phyloP scores from a whole-genome alignment of 1,140 invertebrate species.

The Leucophenga varia region DNA sequence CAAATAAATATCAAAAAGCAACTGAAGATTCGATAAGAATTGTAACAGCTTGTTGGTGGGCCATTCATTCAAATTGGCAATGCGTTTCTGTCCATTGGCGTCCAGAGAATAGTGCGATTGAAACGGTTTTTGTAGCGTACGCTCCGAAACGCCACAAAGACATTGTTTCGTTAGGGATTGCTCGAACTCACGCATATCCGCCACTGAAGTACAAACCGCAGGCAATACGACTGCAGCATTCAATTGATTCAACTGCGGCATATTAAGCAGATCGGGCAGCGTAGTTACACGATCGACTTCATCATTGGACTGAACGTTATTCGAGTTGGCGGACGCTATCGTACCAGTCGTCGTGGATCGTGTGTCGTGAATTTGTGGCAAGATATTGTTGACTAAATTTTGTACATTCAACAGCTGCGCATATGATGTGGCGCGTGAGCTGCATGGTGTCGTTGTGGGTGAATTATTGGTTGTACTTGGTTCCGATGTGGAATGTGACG shows the following conservation, averaged over 20 bases:
- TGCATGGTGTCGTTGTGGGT: constrained; percentile 9
- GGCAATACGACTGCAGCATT: constrained; percentile 10
- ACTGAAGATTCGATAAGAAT: constrained; percentile 75
- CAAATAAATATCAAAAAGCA: constrained; percentile 77
- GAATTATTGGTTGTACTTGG: constrained; percentile 15
- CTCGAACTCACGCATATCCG: constrained; percentile 55
- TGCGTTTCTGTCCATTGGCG: constrained; percentile 55
- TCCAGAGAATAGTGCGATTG: constrained; percentile 61
- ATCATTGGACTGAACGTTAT: no score
- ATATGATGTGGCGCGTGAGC: constrained; percentile 10
- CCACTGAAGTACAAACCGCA: constrained; percentile 15
- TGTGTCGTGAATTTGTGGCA: background rate
- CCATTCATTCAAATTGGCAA: constrained; percentile 65
- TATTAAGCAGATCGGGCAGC: background rate
- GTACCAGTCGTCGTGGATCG: no score
- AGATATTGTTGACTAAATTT: constrained; percentile 6
- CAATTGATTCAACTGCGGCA: background rate
- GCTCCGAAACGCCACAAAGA: constrained; percentile 71
- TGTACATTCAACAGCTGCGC: constrained; percentile 18
- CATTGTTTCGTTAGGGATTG: constrained; percentile 68
- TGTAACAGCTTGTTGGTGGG: constrained; percentile 67
- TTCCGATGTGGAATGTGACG: constrained; percentile 37
- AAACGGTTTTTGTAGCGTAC: constrained; percentile 66
- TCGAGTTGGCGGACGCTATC: no score
- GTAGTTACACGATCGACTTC: constrained; percentile 17